Percentiles rank a stretch among this genome's conserved stretches.
Conservation (phyloP, 2,888 invertebrate species). For the Urechis unicinctus region DNA sequence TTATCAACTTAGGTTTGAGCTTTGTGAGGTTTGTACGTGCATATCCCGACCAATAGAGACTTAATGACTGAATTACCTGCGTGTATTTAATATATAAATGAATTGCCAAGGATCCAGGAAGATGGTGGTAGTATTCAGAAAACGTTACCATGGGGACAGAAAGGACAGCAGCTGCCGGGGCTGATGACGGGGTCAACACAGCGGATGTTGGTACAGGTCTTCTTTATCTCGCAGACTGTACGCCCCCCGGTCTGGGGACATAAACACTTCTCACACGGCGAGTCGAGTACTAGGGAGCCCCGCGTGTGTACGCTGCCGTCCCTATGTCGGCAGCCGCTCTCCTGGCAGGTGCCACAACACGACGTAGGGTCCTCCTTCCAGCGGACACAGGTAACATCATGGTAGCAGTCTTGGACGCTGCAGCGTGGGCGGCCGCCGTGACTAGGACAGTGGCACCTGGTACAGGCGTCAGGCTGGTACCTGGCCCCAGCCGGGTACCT, state of each 20-base stretch:
- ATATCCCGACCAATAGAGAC: too few species aligned
- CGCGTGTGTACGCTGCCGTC: slow-evolving; percentile 11
- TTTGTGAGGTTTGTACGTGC: too few species aligned
- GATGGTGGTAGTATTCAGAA: too few species aligned
- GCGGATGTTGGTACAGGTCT: slow-evolving; percentile 5
- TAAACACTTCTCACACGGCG: slow-evolving; percentile 6
- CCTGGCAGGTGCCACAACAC: slow-evolving; percentile 13
- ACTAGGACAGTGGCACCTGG: slow-evolving; percentile 14
- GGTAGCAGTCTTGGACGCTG: slow-evolving; percentile 12
- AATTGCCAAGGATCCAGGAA: too few species aligned
- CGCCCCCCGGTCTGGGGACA: slow-evolving; percentile 14
- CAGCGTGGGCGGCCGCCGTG: slow-evolving; percentile 11
- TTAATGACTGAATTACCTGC: too few species aligned
- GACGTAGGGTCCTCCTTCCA: slow-evolving; percentile 7
- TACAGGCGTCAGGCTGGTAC: slow-evolving; percentile 15
- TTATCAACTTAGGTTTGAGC: too few species aligned
- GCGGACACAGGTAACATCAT: slow-evolving; percentile 10
- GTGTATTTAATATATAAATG: too few species aligned
- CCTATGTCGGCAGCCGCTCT: slow-evolving; percentile 13
- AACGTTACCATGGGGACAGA: slow-evolving; percentile 13
- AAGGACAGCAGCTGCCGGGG: slow-evolving; percentile 9
- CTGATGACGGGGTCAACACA: slow-evolving; percentile 11
- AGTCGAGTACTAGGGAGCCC: slow-evolving; percentile 4
- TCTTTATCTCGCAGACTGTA: slow-evolving; percentile 8
- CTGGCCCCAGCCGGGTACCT: slow-evolving; percentile 7